Percentiles rank a stretch among this genome's conserved stretches.
These are phyloP conservation scores for Daubentonia madagascariensis DNA, from an alignment of 2,113 vertebrate species.

Conservation along the genomic window DNA sequence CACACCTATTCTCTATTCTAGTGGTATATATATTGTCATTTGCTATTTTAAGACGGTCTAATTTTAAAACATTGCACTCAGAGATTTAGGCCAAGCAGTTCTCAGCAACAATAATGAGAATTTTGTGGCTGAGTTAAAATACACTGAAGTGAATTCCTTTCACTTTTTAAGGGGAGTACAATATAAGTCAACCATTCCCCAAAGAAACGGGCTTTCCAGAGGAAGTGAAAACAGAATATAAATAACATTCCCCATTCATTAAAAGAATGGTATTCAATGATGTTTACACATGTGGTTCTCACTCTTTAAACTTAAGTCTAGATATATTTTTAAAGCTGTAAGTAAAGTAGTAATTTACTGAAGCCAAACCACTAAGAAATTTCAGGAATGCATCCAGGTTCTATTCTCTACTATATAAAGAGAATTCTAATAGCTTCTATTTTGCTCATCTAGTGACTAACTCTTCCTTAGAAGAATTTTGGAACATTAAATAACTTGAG, in stretches of 20 bases:
- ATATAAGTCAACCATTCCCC: constrained; percentile 62
- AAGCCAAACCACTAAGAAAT: constrained; percentile 72
- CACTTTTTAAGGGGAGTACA: constrained; percentile 63
- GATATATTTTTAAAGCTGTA: constrained; percentile 74
- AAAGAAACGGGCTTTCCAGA: constrained; percentile 66
- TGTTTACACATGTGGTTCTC: constrained; percentile 71
- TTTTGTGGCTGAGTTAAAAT: constrained; percentile 57
- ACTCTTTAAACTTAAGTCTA: constrained; percentile 69
- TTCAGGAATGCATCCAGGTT: constrained; percentile 73
- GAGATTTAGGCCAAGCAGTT: constrained; percentile 37
- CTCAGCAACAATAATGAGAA: constrained; percentile 66
- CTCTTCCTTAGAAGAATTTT: constrained; percentile 48
- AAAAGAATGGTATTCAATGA: constrained; percentile 58
- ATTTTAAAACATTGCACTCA: background rate
- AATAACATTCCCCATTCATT: constrained; percentile 60
- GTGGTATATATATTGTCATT: background rate
- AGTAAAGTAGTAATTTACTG: constrained; percentile 52
- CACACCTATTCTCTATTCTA: background rate
- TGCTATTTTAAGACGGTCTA: background rate
- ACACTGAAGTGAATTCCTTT: constrained; percentile 77
- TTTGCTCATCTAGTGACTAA: constrained; percentile 62
- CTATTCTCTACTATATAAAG: constrained; percentile 49
- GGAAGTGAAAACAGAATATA: constrained; percentile 65
- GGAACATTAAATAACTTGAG: constrained; percentile 58
- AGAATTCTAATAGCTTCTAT: constrained; percentile 63